Conservation (phyloP, 2,888 invertebrate genomes). For the Dasysyrphus albostriatus region DNA sequence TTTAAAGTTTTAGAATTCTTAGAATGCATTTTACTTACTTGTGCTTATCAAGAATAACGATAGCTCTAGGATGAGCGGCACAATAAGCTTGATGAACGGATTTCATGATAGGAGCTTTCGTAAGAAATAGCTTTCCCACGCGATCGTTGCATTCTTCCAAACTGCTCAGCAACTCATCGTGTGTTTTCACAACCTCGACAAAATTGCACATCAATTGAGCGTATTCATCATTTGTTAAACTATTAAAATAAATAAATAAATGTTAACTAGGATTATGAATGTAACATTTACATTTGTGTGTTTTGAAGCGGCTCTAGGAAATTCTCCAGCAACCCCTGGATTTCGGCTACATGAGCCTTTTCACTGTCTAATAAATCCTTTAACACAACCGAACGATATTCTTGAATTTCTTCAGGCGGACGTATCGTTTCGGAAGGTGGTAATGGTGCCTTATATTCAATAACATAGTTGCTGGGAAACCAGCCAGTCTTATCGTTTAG, state of each 20-base stretch:
- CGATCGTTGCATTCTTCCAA: constrained; percentile 94
- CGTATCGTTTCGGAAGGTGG: constrained; percentile 87
- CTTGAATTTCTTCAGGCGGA: constrained; percentile 89
- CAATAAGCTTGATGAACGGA: constrained; percentile 95
- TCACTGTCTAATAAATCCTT: constrained; percentile 97
- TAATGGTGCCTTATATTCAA: constrained; percentile 88
- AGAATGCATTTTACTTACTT: constrained; percentile 87
- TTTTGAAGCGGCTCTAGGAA: constrained; percentile 94
- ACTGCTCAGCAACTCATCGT: constrained; percentile 91
- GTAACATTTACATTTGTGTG: constrained; percentile 92
- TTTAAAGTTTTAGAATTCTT: not conserved
- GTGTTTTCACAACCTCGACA: constrained; percentile 93
- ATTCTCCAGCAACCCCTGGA: constrained; percentile 92
- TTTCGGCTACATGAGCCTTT: constrained; percentile 94
- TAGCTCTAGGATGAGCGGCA: constrained; percentile 96
- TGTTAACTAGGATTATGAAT: not conserved
- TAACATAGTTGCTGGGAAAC: constrained; percentile 99
- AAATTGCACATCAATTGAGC: constrained; percentile 94
- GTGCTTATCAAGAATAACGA: constrained; percentile 95
- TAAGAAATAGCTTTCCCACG: constrained; percentile 94
- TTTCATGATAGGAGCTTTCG: constrained; percentile 92
- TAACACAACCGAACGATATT: constrained; percentile 93
- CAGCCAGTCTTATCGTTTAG: constrained; percentile 97
- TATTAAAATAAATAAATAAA: constrained; percentile 80
- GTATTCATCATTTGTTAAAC: constrained; percentile 93